Evolutionary conservation across 1,140 invertebrate genomes (phyloP), one percentile per base, ranked within the genome.

Genomic region (Chironomus striatipennis): DNA sequence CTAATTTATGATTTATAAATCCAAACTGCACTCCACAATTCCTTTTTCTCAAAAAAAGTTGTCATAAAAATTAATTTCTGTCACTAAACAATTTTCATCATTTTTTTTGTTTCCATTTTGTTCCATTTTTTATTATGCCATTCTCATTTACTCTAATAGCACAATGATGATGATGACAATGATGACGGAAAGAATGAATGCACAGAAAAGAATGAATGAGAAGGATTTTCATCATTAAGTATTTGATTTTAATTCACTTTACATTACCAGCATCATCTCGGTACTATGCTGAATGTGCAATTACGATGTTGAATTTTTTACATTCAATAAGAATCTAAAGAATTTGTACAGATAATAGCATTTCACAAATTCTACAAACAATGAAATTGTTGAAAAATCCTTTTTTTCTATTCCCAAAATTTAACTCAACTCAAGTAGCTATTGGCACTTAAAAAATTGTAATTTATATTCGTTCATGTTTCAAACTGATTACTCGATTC

Each of bases 201-300:
- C 15, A 57, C n/a, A 57, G 47, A n/a, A n/a, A n/a, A 57, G n/a
- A 57, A 57, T 57, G 47, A 12, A 57, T 5, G 12, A 57, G 47
- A 57, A 57, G 12, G n/a, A n/a, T 57, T 57, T 15, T 57, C 47
- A 57, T 5, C 47, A 57, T 57, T 57, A 57, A 57, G 15, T 57
- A 57, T 57, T 57, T 57, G 47, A 57, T 57, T 57, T 57, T 57
- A 57, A 57, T 57, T 57, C 47, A 57, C 47, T 57, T n/a, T n/a
- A 15, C 43, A 10, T 10, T 15, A 2, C 43, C 43, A n/a, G 12
- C 15, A 57, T 57, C 47, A 15, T 57, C 5, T 5, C 5, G 1
- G 24, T 34, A 34, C 24, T 34, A 34, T 34, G 24, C 24, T 34
- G 24, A 34, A 2, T 34, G 24, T 34, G 5, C 24, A 34, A 34